These are phyloP conservation scores for Sycobia sp. DNA, from an alignment of 1,140 invertebrate species.

Conservation along the genomic window DNA sequence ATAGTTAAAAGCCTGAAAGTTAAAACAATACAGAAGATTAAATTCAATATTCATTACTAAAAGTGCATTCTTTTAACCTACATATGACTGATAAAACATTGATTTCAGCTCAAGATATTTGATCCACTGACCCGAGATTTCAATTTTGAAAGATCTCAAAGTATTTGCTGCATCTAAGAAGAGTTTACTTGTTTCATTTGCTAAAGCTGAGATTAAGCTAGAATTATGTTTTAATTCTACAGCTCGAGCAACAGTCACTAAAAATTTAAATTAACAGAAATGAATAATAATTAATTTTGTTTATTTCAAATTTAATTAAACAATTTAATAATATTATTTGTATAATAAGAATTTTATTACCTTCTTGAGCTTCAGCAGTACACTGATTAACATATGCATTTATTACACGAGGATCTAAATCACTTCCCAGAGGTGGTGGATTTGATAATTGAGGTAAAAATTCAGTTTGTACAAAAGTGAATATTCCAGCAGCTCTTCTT, in stretches of 20 bases:
- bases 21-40: slow-evolving; percentile 18
- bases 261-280: slow-evolving; percentile 19
- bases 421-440: slow-evolving; percentile 61
- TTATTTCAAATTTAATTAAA: background rate
- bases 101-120: slow-evolving; percentile 73
- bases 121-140: slow-evolving; percentile 69
- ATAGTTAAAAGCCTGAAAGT: slow-evolving; percentile 69
- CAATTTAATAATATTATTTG: background rate
- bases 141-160: slow-evolving; percentile 64
- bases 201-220: slow-evolving; percentile 69
- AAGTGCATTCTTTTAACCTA: slow-evolving; percentile 55
- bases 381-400: slow-evolving; percentile 73
- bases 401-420: slow-evolving; percentile 69
- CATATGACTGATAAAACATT: slow-evolving; percentile 70
- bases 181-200: slow-evolving; percentile 71
- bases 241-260: slow-evolving; percentile 74
- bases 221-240: slow-evolving; percentile 74
- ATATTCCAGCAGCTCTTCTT: slow-evolving; percentile 70
- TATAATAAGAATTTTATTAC: no score
- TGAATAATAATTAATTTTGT: slow-evolving; percentile 9
- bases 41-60: background rate
- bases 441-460: slow-evolving; percentile 61
- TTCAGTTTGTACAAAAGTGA: slow-evolving; percentile 63
- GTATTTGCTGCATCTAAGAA: slow-evolving; percentile 69
- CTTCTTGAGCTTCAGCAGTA: slow-evolving; percentile 77